Evolutionary conservation across 2,888 invertebrate species (phyloP).

Genomic region (Macrophya annulata): DNA sequence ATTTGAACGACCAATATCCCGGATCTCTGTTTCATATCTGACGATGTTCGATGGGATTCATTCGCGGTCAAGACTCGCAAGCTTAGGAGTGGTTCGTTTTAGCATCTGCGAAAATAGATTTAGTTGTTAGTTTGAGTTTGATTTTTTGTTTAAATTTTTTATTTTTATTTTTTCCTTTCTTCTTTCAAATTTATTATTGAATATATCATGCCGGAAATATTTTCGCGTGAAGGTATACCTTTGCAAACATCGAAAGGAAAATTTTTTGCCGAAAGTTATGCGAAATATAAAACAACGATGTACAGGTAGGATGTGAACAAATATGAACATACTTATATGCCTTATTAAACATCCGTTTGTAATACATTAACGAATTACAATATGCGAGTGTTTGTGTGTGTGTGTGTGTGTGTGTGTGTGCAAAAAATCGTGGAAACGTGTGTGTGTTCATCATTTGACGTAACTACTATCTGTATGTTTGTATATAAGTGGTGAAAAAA

Average conservation of each 20-base stretch:
- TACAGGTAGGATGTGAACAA: slow-evolving; percentile 10
- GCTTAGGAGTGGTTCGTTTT: neutral
- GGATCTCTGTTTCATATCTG: neutral
- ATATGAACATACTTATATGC: neutral
- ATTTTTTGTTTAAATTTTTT: neutral
- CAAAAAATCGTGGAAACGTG: neutral
- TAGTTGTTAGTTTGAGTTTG: neutral
- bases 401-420: neutral
- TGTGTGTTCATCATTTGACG: neutral
- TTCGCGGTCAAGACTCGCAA: neutral
- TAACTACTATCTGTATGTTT: neutral
- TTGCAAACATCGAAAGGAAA: neutral
- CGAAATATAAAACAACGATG: neutral
- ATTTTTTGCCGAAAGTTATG: neutral
- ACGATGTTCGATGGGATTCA: neutral
- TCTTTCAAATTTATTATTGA: neutral
- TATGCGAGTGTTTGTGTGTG: neutral
- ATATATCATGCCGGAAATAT: neutral
- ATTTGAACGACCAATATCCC: slow-evolving; percentile 12
- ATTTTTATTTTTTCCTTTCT: neutral
- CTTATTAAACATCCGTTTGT: neutral
- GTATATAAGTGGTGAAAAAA: neutral
- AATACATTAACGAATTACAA: neutral
- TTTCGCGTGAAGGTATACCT: neutral
- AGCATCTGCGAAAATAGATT: neutral